Conservation (phyloP, 1,140 invertebrate species). For the Aphelinus atriplicis region DNA sequence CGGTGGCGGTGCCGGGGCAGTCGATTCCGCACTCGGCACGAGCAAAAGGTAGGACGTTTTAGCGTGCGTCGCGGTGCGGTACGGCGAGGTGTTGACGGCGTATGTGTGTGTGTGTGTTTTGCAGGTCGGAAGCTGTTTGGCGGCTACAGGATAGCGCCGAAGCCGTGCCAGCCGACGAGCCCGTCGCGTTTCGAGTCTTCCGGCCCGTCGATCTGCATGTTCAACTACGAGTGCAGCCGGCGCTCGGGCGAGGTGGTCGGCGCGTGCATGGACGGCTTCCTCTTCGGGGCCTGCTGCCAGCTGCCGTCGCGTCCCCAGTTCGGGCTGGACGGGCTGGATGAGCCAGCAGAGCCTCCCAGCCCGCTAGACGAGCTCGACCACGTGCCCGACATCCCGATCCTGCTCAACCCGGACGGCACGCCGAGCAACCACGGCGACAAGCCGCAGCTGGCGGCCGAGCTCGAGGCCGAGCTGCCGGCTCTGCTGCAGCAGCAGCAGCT, state of each 20-base stretch:
- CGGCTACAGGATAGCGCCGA: constrained; percentile 84
- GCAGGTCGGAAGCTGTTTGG: constrained; percentile 82
- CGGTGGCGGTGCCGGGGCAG: constrained; percentile 50
- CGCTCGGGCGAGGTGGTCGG: constrained; percentile 85
- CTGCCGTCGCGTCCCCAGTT: constrained; percentile 61
- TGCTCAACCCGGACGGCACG: constrained; percentile 58
- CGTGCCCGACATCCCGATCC: constrained; percentile 59
- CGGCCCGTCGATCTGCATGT: constrained; percentile 89
- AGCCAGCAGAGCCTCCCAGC: constrained; percentile 30
- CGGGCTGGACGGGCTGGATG: constrained; percentile 20
- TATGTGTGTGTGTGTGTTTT: constrained; percentile 55
- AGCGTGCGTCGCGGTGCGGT: too few species aligned
- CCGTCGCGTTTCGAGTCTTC: constrained; percentile 57
- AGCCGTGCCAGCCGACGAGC: constrained; percentile 74
- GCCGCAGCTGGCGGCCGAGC: constrained; percentile 46
- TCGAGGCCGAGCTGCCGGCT: constrained; percentile 51
- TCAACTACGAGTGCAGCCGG: constrained; percentile 89
- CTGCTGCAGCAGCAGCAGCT: constrained; percentile 54
- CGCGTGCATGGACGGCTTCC: constrained; percentile 90
- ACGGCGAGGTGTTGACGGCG: too few species aligned
- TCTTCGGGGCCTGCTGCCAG: constrained; percentile 91
- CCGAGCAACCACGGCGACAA: constrained; percentile 51
- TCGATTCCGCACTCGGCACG: constrained; percentile 47
- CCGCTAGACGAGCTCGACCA: constrained; percentile 56
- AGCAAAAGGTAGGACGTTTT: constrained; percentile 44